Conservation (phyloP, 2,113 vertebrate species). For the Toxotes jaculatrix region DNA sequence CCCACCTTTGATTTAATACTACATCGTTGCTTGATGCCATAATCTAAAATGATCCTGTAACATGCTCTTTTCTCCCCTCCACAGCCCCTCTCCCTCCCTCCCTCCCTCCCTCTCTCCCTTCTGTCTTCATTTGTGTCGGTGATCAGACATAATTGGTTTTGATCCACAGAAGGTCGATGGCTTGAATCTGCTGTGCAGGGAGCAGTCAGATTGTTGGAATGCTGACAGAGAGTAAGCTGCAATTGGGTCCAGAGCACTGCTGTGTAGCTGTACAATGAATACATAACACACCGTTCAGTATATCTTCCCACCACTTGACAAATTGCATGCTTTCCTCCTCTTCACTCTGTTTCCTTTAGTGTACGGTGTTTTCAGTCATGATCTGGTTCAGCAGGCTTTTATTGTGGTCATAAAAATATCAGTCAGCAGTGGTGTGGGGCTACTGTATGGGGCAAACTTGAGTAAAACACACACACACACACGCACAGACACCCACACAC, state of each 20-base stretch:
- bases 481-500: not conserved
- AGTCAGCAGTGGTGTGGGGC: conserved; percentile 14
- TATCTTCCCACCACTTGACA: conserved; percentile 27
- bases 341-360: conserved; percentile 25
- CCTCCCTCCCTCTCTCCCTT: not conserved
- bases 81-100: not conserved
- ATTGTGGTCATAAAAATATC: conserved; percentile 46
- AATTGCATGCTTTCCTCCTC: conserved; percentile 41
- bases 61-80: conserved; percentile 7
- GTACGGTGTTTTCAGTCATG: conserved; percentile 22
- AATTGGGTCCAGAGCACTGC: conserved; percentile 59
- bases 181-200: conserved; percentile 51
- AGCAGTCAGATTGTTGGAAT: conserved; percentile 46
- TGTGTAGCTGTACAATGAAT: conserved; percentile 57
- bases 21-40: conserved; percentile 13
- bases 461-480: not conserved
- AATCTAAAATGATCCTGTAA: conserved; percentile 32
- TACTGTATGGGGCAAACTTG: not conserved
- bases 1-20: conserved; percentile 24
- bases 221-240: conserved; percentile 57
- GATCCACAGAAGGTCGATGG: conserved; percentile 65
- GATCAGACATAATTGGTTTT: conserved; percentile 72
- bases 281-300: conserved; percentile 12
- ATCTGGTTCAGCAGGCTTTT: conserved; percentile 43
- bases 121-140: conserved; percentile 55